Percentiles rank a stretch among this genome's conserved stretches.
Conservation (phyloP, 2,797 vertebrate species). For the Hydrophis major region DNA sequence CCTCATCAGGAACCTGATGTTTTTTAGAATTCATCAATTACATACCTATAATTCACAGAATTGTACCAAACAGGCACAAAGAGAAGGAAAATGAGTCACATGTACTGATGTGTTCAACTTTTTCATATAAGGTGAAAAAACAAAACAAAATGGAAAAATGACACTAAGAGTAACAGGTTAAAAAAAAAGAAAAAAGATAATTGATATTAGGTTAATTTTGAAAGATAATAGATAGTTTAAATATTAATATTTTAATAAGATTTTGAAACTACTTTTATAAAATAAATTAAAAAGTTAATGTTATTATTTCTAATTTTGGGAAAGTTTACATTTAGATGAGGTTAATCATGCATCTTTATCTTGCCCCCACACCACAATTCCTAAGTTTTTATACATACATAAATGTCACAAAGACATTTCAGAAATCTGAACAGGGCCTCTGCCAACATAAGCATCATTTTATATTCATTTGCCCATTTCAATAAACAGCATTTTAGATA, state of each 20-base stretch:
- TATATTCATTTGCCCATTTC: not conserved
- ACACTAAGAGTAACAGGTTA: not conserved
- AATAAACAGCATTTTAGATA: not conserved
- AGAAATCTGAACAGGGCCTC: not conserved
- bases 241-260: not conserved
- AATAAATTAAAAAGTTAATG: not conserved
- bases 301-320: not conserved
- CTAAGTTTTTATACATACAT: not conserved
- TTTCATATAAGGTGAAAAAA: not conserved
- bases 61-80: not conserved
- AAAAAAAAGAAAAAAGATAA: not conserved
- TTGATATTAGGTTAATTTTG: not conserved
- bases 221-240: not conserved
- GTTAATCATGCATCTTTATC: not conserved
- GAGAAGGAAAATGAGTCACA: not conserved
- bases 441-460: not conserved
- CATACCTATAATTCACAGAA: not conserved
- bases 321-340: not conserved
- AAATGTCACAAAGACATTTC: not conserved
- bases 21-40: not conserved
- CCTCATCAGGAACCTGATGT: not conserved
- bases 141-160: not conserved
- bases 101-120: not conserved
- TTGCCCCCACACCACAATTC: no score
- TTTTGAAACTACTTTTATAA: not conserved